Evolutionary conservation across 2,797 vertebrate species (phyloP), one percentile per base, ranked within the genome.

Genomic region (Galaxias olidus): DNA sequence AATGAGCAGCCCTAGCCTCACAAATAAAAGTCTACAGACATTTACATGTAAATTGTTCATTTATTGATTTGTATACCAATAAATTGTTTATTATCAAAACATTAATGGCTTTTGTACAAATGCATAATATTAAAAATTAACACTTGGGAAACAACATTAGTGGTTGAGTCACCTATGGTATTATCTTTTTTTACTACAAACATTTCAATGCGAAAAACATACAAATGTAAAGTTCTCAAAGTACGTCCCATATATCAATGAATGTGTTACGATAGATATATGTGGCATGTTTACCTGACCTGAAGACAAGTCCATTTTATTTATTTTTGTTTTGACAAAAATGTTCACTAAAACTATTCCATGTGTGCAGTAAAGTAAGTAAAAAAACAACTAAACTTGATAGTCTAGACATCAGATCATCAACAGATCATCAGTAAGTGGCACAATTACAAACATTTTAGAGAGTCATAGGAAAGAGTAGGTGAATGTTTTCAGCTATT

Each of bases 51-150:
- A 3, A 81, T 80, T 88, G 80, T 82, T 87, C 74, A 84, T 89
- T 90, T 90, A 89, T 90, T 90, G 86, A 89, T 84, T 78, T 86
- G 83, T 30, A 2, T 30, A 63, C 65, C 58, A 77, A 91, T 91
- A 91, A 91, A 90, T 91, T 71, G 80, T 90, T 89, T 89, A 88
- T 90, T 90, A 90, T 90, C 88, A 90, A 90, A 91, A 90, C 85
- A 88, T 80, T 82, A 84, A 87, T 87, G 88, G 86, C 84, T 90
- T 90, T 89, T 89, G 77, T 90, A 91, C 89, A 91, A 88, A 90
- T 90, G 86, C 82, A 72, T 90, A 71, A 69, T 89, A 85, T 87
- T 88, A 88, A 86, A 87, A 89, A 88, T 88, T 84, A 86, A 85
- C 82, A 89, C 85, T 88, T 86, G 87, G 71, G 89, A 90, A 89